Evolutionary conservation across 2,797 vertebrate species (phyloP).

Genomic region (Jordanella pulchra): DNA sequence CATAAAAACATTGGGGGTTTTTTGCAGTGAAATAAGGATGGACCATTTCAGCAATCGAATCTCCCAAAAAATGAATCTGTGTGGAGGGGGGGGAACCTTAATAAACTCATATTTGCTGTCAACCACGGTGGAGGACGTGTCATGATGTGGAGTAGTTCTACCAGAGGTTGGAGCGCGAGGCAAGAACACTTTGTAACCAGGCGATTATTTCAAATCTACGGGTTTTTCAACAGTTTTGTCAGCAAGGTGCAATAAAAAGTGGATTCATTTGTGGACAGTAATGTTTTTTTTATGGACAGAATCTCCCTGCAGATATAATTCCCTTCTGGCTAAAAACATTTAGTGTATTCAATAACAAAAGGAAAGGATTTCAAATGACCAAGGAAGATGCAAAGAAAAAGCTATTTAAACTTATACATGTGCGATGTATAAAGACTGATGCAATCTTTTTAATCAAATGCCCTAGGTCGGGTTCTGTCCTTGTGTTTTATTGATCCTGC

Average conservation of each 20-base stretch:
- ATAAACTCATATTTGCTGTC: neutral
- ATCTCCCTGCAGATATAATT: neutral
- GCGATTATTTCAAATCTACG: too few relatives aligned
- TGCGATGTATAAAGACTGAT: constrained; percentile 22
- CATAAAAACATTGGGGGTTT: too few relatives aligned
- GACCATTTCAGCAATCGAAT: too few relatives aligned
- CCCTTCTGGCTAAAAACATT: neutral
- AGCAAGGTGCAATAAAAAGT: too few relatives aligned
- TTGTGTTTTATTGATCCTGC: constrained; percentile 48
- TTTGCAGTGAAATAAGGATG: too few relatives aligned
- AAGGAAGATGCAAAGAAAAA: constrained; percentile 1
- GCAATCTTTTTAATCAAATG: constrained; percentile 27
- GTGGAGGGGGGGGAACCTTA: too few relatives aligned
- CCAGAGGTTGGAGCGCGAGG: too few relatives aligned
- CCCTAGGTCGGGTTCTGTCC: constrained; percentile 13
- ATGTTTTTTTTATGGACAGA: neutral
- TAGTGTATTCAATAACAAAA: neutral
- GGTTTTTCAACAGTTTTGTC: too few relatives aligned
- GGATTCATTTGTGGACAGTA: neutral
- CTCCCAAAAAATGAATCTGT: too few relatives aligned
- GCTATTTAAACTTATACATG: neutral
- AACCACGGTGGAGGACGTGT: neutral
- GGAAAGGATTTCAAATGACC: neutral
- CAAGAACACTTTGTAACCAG: too few relatives aligned
- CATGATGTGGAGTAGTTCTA: neutral